Percentiles rank a stretch among this genome's conserved stretches.
Conservation (phyloP, 2,113 vertebrate species). For the Echinops telfairi region DNA sequence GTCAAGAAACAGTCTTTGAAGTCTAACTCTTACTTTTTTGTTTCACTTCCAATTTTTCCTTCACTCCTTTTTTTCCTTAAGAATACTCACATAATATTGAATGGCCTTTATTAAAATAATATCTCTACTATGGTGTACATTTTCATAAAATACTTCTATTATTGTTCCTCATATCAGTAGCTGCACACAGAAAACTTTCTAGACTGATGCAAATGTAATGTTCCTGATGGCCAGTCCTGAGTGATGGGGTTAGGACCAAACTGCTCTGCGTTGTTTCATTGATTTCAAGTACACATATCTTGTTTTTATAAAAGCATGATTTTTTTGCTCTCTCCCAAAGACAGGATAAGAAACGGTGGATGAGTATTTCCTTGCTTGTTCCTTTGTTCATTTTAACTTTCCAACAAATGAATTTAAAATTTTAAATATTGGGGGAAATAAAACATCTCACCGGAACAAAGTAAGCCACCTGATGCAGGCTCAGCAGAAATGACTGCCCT, state of each 20-base stretch:
- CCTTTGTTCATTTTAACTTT: slow-evolving; percentile 41
- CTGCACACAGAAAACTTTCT: slow-evolving; percentile 45
- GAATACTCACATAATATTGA: slow-evolving; percentile 51
- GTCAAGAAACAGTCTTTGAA: slow-evolving; percentile 63
- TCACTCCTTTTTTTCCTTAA: background rate
- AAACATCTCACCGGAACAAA: background rate
- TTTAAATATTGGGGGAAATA: too few relatives aligned
- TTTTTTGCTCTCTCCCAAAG: background rate
- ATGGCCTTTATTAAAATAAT: slow-evolving; percentile 11
- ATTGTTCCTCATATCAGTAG: slow-evolving; percentile 3
- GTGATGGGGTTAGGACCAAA: background rate
- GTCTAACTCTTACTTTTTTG: slow-evolving; percentile 23
- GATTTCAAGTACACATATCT: background rate
- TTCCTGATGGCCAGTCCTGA: background rate
- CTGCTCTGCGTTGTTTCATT: background rate
- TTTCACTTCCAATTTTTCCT: slow-evolving; percentile 59
- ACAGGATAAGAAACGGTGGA: background rate
- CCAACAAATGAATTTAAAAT: background rate
- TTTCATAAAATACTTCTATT: slow-evolving; percentile 32
- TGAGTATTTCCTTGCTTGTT: slow-evolving; percentile 24
- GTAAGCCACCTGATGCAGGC: background rate
- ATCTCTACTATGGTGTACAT: background rate
- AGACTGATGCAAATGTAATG: background rate
- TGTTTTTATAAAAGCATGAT: slow-evolving; percentile 22
- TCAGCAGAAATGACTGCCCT: background rate